phyloP scores from a whole-genome alignment of 2,888 invertebrate genomes.

The Leucozona laternaria region DNA sequence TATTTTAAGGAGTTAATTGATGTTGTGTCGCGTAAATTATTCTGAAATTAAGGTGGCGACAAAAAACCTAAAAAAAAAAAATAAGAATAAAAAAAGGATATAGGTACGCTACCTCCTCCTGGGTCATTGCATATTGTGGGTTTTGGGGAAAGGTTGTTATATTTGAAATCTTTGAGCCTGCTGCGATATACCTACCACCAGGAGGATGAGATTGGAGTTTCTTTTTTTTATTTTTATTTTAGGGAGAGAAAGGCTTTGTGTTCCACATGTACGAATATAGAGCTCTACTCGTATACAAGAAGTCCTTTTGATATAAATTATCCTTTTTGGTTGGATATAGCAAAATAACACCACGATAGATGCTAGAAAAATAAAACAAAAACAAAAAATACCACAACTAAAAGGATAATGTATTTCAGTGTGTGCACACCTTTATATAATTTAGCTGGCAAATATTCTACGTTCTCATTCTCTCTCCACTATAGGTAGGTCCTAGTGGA shows the following conservation, averaged over 20 bases:
- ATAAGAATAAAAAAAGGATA: slow-evolving; percentile 20
- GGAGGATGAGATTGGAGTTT: slow-evolving; percentile 39
- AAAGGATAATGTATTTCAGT: slow-evolving; percentile 74
- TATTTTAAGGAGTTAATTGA: slow-evolving; percentile 83
- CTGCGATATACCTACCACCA: neutral
- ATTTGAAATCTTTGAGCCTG: slow-evolving; percentile 65
- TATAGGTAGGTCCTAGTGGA: too few relatives aligned
- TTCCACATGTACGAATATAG: slow-evolving; percentile 35
- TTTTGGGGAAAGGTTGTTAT: slow-evolving; percentile 31
- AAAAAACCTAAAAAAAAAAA: slow-evolving; percentile 40
- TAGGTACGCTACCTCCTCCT: slow-evolving; percentile 10
- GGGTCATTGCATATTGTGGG: slow-evolving; percentile 59
- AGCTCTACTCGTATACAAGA: neutral
- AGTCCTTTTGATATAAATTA: slow-evolving; percentile 72
- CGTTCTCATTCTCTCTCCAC: neutral
- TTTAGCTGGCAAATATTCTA: slow-evolving; percentile 56
- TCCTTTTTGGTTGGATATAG: slow-evolving; percentile 65
- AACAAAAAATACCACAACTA: slow-evolving; percentile 50
- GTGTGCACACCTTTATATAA: slow-evolving; percentile 69
- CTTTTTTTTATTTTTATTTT: slow-evolving; percentile 35
- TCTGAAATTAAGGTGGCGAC: slow-evolving; percentile 82
- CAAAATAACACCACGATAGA: slow-evolving; percentile 57
- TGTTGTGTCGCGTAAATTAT: slow-evolving; percentile 83
- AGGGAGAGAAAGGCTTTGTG: slow-evolving; percentile 30
- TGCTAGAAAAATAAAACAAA: slow-evolving; percentile 42